Evolutionary conservation across 2,888 invertebrate species (phyloP).

Genomic region (Julus scandinavius): DNA sequence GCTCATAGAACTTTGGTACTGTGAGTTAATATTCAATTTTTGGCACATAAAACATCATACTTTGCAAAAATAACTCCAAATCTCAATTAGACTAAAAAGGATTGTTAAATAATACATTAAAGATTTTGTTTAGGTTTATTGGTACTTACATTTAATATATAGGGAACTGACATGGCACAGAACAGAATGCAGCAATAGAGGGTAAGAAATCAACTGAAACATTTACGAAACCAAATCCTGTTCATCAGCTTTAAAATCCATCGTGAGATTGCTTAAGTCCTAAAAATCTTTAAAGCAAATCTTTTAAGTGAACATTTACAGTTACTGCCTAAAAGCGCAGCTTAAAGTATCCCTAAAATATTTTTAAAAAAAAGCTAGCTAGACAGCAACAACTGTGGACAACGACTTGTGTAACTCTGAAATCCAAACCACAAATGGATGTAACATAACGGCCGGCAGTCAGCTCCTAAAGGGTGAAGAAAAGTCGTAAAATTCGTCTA

Average conservation of each 20-base stretch:
- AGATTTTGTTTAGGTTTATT: not conserved
- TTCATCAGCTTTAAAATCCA: conserved; percentile 40
- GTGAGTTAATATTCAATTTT: too few relatives aligned
- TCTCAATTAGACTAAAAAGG: too few relatives aligned
- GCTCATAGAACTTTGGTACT: too few relatives aligned
- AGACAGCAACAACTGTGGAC: conserved; percentile 4
- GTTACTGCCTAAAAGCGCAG: not conserved
- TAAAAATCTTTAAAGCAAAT: conserved; percentile 28
- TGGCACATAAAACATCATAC: too few relatives aligned
- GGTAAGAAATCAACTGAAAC: not conserved
- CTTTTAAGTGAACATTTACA: conserved; percentile 32
- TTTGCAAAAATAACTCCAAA: too few relatives aligned
- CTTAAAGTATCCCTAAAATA: conserved; percentile 20
- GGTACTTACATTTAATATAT: not conserved
- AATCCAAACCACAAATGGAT: not conserved
- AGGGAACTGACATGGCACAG: too few relatives aligned
- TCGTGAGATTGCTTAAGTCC: conserved; percentile 29
- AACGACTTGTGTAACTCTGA: conserved; percentile 10
- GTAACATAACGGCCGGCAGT: not conserved
- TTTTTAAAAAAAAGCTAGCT: not conserved
- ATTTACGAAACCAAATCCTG: not conserved
- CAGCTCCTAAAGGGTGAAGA: not conserved
- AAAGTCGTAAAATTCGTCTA: not conserved
- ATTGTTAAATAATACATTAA: not conserved
- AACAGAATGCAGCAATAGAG: not conserved